Evolutionary conservation across 2,888 invertebrate genomes (phyloP).

Genomic region (Margaritifera margaritifera): DNA sequence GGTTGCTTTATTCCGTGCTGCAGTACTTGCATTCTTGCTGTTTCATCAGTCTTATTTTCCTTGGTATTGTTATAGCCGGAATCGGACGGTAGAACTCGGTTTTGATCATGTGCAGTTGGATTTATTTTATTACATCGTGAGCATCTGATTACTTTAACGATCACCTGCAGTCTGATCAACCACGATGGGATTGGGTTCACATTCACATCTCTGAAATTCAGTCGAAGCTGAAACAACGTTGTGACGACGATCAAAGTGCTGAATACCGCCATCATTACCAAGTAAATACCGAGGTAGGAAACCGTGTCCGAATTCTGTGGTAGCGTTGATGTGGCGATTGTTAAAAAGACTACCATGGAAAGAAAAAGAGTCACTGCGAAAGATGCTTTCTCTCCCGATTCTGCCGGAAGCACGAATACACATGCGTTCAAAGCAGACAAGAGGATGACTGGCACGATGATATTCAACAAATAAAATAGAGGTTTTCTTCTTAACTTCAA

Average conservation of each 20-base stretch:
- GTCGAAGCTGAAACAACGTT: conserved; percentile 26
- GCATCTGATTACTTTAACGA: no score
- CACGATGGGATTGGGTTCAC: conserved; percentile 19
- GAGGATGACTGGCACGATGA: conserved; percentile 36
- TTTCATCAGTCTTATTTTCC: no score
- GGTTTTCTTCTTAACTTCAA: conserved; percentile 34
- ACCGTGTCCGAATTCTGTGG: conserved; percentile 33
- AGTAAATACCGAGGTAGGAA: conserved; percentile 31
- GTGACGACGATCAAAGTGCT: conserved; percentile 29
- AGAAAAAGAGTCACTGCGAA: conserved; percentile 33
- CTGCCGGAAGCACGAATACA: conserved; percentile 32
- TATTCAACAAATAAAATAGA: conserved; percentile 34
- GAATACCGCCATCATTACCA: conserved; percentile 32
- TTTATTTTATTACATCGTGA: no score
- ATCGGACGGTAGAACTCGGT: no score
- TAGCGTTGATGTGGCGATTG: conserved; percentile 32
- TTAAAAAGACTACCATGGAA: conserved; percentile 37
- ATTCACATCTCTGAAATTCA: conserved; percentile 19
- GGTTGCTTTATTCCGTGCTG: no score
- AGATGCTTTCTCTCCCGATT: conserved; percentile 32
- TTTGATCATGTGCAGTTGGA: no score
- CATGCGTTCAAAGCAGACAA: conserved; percentile 29
- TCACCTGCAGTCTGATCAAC: no score
- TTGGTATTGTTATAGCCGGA: no score
- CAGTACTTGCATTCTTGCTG: no score